Evolutionary conservation across 2,113 vertebrate species (phyloP).

Genomic region (Podarcis muralis): DNA sequence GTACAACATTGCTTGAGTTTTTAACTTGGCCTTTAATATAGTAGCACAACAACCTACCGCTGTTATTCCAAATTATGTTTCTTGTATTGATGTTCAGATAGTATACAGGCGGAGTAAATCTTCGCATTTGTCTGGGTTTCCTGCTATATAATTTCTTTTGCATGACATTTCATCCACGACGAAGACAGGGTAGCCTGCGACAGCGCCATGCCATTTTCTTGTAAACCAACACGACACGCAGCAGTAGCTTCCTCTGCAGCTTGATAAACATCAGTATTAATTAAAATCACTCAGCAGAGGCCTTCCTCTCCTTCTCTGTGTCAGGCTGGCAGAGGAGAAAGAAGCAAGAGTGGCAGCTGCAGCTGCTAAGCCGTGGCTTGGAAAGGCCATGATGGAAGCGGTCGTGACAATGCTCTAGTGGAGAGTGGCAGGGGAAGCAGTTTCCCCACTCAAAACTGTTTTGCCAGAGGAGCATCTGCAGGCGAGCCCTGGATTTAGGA

Average conservation of each 20-base stretch:
- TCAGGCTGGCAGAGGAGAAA: conserved; percentile 54
- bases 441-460: conserved; percentile 23
- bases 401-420: conserved; percentile 36
- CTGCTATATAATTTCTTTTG: conserved; percentile 45
- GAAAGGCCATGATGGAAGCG: conserved; percentile 46
- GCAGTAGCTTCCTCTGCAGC: conserved; percentile 64
- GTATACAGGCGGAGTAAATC: conserved; percentile 3
- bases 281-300: conserved; percentile 52
- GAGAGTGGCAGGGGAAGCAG: conserved; percentile 51
- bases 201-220: conserved; percentile 63
- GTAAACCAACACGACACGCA: conserved; percentile 56
- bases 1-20: background rate
- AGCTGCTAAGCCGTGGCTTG: conserved; percentile 66
- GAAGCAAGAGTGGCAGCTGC: conserved; percentile 53
- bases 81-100: background rate
- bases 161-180: conserved; percentile 49
- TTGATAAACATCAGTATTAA: conserved; percentile 73
- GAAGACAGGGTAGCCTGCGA: conserved; percentile 64
- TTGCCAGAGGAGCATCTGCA: conserved; percentile 45
- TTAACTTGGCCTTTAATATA: background rate
- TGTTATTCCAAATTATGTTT: background rate
- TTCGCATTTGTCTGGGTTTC: conserved; percentile 30
- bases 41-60: background rate
- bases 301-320: conserved; percentile 19
- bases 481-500: conserved; percentile 51